phyloP scores from a whole-genome alignment of 1,140 invertebrate species.

The Anoplophora glabripennis region DNA sequence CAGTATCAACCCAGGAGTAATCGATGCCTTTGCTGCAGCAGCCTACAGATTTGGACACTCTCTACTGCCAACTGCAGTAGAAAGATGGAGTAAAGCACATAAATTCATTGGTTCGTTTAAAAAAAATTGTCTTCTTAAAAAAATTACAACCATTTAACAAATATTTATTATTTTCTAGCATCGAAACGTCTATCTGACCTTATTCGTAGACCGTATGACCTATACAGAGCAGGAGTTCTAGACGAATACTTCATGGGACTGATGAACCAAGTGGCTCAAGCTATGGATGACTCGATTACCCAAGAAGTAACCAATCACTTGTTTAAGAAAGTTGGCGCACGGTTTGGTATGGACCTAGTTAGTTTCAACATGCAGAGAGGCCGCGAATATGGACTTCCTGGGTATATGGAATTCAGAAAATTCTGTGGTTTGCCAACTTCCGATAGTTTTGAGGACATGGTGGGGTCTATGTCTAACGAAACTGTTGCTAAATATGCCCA shows the following conservation, averaged over 20 bases:
- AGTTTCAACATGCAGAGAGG: slow-evolving; percentile 94
- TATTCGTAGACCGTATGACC: slow-evolving; percentile 83
- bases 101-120: slow-evolving; percentile 79
- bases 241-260: slow-evolving; percentile 92
- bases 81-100: slow-evolving; percentile 90
- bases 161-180: slow-evolving; percentile 55
- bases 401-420: slow-evolving; percentile 90
- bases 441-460: slow-evolving; percentile 79
- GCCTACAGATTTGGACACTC: slow-evolving; percentile 91
- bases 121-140: neutral
- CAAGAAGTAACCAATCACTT: slow-evolving; percentile 90
- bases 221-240: slow-evolving; percentile 85
- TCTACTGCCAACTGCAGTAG: slow-evolving; percentile 80
- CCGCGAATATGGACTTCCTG: slow-evolving; percentile 86
- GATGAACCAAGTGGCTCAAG: slow-evolving; percentile 91
- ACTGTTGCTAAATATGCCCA: slow-evolving; percentile 74
- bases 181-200: slow-evolving; percentile 86
- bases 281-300: slow-evolving; percentile 92
- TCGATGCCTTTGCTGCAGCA: slow-evolving; percentile 83
- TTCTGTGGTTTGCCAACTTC: slow-evolving; percentile 83
- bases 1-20: slow-evolving; percentile 79
- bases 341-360: slow-evolving; percentile 87
- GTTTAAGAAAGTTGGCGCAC: slow-evolving; percentile 74
- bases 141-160: slow-evolving; percentile 7
- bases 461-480: slow-evolving; percentile 85